Base-by-base conservation (phyloP, 2,888 invertebrate genomes). In the Sarcophaga subvicina region DNA sequence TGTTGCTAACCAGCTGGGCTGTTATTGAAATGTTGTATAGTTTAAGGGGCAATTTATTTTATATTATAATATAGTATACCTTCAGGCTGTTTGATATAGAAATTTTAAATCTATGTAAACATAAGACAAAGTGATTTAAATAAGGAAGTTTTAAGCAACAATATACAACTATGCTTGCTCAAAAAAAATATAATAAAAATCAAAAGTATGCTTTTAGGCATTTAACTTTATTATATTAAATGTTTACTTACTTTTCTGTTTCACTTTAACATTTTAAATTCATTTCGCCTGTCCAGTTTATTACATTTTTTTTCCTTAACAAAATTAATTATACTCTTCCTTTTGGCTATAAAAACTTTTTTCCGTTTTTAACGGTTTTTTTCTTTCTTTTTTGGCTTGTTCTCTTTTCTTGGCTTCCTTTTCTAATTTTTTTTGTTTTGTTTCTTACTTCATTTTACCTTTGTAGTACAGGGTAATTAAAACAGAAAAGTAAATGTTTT, bases 1-100 rank as follows among this genome's bases (percentile, higher is more conserved):
- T 79, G 78, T 82, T 76, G 78, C 60, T 79, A 73, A 75, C 85
- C 85, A 85, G 85, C 85, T 85, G 81, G 20, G 85, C 25, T 64
- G 64, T 12, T n/a, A 47, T 12, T 14, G n/a, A 45, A 66, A 66
- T 8, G 4, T 25, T 17, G 59, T n/a, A 17, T 37, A 59, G 70
- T 54, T 59, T 71, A n/a, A 59, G 49, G 8, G 37, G 8, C 1
- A 25, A 60, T 59, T 59, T 10, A 22, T 10, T 54, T 25, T 45
- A 10, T 11, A 14, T 49, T 6, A 47, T 47, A 25, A 4, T 22
- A 6, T 49, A 22, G 49, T 17, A 47, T 47, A 69, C 25, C 3
- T 69, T 69, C 17, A 69, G 69, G 69, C 49, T 22, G 0, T 47
- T n/a, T 10, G 37, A 1, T 8, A 45, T n/a, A n/a, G 14, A 63